Evolutionary conservation across 2,888 invertebrate genomes (phyloP).

Genomic region (Pogonocherus hispidulus): DNA sequence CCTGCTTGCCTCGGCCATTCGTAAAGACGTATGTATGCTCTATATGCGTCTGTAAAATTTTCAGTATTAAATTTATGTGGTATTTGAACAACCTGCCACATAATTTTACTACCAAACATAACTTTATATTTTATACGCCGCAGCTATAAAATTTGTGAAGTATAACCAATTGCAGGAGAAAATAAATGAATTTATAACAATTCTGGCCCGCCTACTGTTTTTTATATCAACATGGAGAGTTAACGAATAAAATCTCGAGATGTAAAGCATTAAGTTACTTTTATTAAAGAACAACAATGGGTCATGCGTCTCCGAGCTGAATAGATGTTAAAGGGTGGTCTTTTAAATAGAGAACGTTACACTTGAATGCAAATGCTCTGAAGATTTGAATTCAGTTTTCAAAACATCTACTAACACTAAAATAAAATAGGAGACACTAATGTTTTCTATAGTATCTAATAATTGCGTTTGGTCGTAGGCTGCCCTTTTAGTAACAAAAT

Average conservation of each 20-base stretch:
- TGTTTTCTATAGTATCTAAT: conserved; percentile 30
- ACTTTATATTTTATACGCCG: neutral
- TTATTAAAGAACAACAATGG: conserved; percentile 55
- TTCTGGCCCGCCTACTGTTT: conserved; percentile 43
- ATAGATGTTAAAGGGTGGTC: conserved; percentile 52
- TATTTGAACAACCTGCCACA: conserved; percentile 14
- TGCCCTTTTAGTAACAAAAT: conserved; percentile 26
- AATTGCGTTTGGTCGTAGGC: conserved; percentile 24
- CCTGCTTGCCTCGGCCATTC: too few species aligned
- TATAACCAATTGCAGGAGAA: conserved; percentile 16
- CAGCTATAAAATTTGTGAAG: conserved; percentile 21
- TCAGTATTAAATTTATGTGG: neutral
- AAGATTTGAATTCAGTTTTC: conserved; percentile 26
- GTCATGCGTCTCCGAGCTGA: conserved; percentile 54
- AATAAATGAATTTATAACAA: conserved; percentile 28
- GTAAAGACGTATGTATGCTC: too few species aligned
- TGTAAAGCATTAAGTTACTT: conserved; percentile 54
- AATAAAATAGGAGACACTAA: conserved; percentile 30
- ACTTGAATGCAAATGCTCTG: conserved; percentile 33
- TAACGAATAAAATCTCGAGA: conserved; percentile 43
- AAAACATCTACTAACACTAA: conserved; percentile 21
- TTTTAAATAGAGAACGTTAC: conserved; percentile 41
- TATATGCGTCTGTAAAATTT: neutral
- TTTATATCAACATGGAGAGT: conserved; percentile 36
- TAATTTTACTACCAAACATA: conserved; percentile 13